Percentiles rank a stretch among this genome's conserved stretches.
These are phyloP conservation scores for Leptinotarsa undecemlineata DNA, from an alignment of 1,140 invertebrate species.

Conservation along the genomic window DNA sequence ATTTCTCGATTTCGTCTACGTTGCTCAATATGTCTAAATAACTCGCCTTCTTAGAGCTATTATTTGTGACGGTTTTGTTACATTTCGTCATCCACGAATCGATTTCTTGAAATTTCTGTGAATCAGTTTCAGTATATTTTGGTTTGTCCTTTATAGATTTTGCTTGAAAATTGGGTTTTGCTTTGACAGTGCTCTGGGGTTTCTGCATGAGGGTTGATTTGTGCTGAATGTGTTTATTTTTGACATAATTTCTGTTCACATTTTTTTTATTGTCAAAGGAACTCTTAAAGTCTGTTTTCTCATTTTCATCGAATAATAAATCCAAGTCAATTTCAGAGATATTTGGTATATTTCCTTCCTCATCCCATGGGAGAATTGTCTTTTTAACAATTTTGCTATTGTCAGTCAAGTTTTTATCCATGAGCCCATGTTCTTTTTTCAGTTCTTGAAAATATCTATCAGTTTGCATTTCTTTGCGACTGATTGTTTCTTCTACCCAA, in stretches of 20 bases:
- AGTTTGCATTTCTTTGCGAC: conserved; percentile 32
- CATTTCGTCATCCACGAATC: conserved; percentile 38
- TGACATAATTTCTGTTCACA: background rate
- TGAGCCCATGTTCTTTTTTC: conserved; percentile 29
- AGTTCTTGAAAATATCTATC: conserved; percentile 39
- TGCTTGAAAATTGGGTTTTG: background rate
- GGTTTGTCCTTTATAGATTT: conserved; percentile 7
- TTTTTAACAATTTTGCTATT: conserved; percentile 39
- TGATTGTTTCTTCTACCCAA: conserved; percentile 24
- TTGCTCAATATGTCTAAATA: conserved; percentile 46
- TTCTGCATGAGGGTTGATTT: background rate
- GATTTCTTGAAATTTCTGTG: conserved; percentile 20
- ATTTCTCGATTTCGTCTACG: conserved; percentile 39
- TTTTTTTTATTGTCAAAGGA: conserved; percentile 28
- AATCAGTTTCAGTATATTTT: background rate
- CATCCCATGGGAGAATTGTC: conserved; percentile 18
- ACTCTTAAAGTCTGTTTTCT: conserved; percentile 40
- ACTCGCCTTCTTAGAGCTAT: conserved; percentile 36
- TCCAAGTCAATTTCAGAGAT: conserved; percentile 43
- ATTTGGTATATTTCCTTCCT: conserved; percentile 35
- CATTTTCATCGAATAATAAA: conserved; percentile 39
- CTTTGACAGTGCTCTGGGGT: background rate
- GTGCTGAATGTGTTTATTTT: background rate
- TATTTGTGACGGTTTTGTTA: background rate
- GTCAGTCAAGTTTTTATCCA: conserved; percentile 33